Conservation (phyloP, 1,140 invertebrate species). For the Drosophila chauvacae region DNA sequence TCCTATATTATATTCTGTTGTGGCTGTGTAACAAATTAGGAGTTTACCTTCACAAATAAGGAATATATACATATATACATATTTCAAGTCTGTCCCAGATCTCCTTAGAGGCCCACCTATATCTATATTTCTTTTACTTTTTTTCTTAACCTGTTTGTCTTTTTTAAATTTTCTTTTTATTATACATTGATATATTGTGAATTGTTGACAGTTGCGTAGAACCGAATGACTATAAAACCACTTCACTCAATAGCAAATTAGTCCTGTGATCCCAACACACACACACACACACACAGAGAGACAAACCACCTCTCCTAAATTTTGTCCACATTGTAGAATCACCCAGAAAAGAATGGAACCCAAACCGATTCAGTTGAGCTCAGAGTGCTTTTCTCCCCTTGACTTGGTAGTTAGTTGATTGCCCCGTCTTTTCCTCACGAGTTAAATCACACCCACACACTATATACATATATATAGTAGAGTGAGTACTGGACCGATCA, state of each 20-base stretch:
- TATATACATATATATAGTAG: slow-evolving; percentile 10
- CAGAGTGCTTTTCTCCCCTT: slow-evolving; percentile 9
- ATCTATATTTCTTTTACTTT: slow-evolving; percentile 2
- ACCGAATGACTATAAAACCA: slow-evolving; percentile 28
- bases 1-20: no score
- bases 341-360: background rate
- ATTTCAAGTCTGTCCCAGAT: background rate
- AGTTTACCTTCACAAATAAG: no score
- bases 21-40: no score
- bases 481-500: slow-evolving; percentile 29
- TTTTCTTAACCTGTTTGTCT: background rate
- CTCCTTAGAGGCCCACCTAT: background rate
- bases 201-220: slow-evolving; percentile 48
- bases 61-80: no score
- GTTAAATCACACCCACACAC: slow-evolving; percentile 19
- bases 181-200: slow-evolving; percentile 24
- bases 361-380: slow-evolving; percentile 14
- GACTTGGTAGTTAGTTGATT: slow-evolving; percentile 35
- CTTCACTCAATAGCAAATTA: slow-evolving; percentile 22
- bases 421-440: slow-evolving; percentile 6
- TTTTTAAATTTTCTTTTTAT: background rate
- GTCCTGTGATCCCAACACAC: slow-evolving; percentile 28
- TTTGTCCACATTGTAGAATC: slow-evolving; percentile 22
- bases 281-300: slow-evolving; percentile 2
- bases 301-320: background rate